phyloP scores from a whole-genome alignment of 1,140 invertebrate species.

The Andrena cerasifolii region DNA sequence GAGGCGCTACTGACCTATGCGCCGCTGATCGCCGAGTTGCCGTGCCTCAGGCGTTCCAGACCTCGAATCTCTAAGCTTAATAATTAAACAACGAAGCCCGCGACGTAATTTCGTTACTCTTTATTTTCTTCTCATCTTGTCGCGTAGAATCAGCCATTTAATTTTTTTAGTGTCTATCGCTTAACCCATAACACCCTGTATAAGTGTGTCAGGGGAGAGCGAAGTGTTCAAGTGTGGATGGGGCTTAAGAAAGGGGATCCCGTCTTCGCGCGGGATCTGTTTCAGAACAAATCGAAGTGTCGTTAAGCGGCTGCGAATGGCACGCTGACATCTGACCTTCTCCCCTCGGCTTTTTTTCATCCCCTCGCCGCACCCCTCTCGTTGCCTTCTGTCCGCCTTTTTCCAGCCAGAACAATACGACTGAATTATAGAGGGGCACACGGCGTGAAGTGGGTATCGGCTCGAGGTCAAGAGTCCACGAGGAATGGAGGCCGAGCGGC shows the following conservation, averaged over 20 bases:
- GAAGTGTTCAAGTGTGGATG: too few relatives aligned
- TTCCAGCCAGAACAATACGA: conserved; percentile 68
- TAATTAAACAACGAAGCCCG: too few relatives aligned
- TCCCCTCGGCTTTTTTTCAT: conserved; percentile 27
- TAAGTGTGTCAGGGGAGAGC: too few relatives aligned
- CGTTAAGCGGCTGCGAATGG: conserved; percentile 43
- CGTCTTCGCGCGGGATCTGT: not conserved
- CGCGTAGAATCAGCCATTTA: too few relatives aligned
- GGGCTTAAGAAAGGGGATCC: not conserved
- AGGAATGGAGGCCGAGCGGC: conserved; percentile 65
- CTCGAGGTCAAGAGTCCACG: conserved; percentile 71
- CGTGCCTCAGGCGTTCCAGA: too few relatives aligned
- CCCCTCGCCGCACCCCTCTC: not conserved
- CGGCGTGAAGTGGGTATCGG: conserved; percentile 65
- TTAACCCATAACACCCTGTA: too few relatives aligned
- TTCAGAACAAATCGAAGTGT: conserved; percentile 14
- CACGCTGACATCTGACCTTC: conserved; percentile 68
- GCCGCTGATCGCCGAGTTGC: too few relatives aligned
- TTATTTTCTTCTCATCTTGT: too few relatives aligned
- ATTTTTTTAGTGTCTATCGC: too few relatives aligned
- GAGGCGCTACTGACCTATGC: too few relatives aligned
- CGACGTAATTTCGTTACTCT: too few relatives aligned
- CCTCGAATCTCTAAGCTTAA: too few relatives aligned
- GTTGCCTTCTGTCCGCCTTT: conserved; percentile 8
- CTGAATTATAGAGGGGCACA: conserved; percentile 70